These are phyloP conservation scores for Phengaris arion DNA, from an alignment of 2,888 invertebrate species.

Conservation along the genomic window DNA sequence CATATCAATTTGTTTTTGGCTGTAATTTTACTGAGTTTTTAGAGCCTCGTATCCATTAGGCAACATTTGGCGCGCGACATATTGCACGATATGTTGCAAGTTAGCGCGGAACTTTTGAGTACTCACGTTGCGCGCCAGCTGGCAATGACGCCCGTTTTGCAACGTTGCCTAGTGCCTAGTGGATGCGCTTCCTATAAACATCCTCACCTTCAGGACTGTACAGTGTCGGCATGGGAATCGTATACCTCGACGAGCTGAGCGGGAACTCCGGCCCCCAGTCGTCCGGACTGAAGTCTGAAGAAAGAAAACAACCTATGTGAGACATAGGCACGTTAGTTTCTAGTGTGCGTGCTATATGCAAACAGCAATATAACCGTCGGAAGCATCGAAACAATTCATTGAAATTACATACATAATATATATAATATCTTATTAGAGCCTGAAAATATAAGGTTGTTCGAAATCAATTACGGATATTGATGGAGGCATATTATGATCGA, in stretches of 20 bases:
- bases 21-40: no score
- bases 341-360: slow-evolving; percentile 36
- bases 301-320: slow-evolving; percentile 79
- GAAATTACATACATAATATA: not conserved
- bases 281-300: slow-evolving; percentile 80
- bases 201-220: slow-evolving; percentile 85
- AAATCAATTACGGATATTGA: no score
- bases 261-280: slow-evolving; percentile 84
- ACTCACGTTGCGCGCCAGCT: no score
- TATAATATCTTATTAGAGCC: not conserved
- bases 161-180: no score
- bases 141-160: no score
- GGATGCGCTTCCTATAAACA: no score
- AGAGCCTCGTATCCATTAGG: no score
- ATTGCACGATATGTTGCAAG: no score
- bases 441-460: not conserved
- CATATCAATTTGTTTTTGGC: no score
- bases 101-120: no score
- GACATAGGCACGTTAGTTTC: slow-evolving; percentile 66
- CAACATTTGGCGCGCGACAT: no score
- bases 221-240: slow-evolving; percentile 89
- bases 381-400: not conserved
- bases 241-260: slow-evolving; percentile 73
- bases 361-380: not conserved
- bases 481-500: no score